Evolutionary conservation across 2,888 invertebrate genomes (phyloP), one percentile per base, ranked within the genome.

Genomic region (Papilio protenor): DNA sequence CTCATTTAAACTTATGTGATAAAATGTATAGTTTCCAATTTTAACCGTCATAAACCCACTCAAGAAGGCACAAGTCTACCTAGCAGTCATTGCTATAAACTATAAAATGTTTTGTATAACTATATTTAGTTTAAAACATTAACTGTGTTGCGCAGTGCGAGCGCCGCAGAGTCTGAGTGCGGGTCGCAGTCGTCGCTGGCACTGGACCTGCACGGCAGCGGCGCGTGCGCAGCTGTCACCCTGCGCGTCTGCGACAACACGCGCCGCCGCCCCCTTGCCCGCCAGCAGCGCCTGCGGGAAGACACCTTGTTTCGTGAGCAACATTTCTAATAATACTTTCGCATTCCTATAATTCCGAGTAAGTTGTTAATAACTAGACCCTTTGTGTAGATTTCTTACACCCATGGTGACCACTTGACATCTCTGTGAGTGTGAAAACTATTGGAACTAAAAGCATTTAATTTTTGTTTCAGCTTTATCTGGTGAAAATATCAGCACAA

Each of bases 161-260:
- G 94, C 77, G 94, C 93, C 21, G 94, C 86, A 3, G 94, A 94
- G 79, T 94, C 94, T 0, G 94, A 94, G 78, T 94, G 94, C 80
- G 96, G 96, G 14, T 96, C 95, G 75, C 97, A 97, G 87, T 96
- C 96, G 3, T 97, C 97, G 1, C 96, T 97, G 94, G 97, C 97
- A 52, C 94, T 97, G 92, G 97, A 97, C 88, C 91, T 97, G 80
- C 97, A 97, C 88, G 95, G 96, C 52, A 92, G 91, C 85, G 94
- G 93, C 81, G 91, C 91, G 11, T 91, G 93, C 85, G 91, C 90
- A 91, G 89, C 96, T 91, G 92, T 95, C 83, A 92, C 95, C 64
- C 88, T 96, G 84, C 92, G 96, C 83, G 94, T 96, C 81, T 94
- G 95, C 49, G 96, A 96, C 89, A 95, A 97, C 84, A 96, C 97